These are phyloP conservation scores for Cheilosia vulpina DNA, from an alignment of 2,888 invertebrate genomes.

Conservation along the genomic window DNA sequence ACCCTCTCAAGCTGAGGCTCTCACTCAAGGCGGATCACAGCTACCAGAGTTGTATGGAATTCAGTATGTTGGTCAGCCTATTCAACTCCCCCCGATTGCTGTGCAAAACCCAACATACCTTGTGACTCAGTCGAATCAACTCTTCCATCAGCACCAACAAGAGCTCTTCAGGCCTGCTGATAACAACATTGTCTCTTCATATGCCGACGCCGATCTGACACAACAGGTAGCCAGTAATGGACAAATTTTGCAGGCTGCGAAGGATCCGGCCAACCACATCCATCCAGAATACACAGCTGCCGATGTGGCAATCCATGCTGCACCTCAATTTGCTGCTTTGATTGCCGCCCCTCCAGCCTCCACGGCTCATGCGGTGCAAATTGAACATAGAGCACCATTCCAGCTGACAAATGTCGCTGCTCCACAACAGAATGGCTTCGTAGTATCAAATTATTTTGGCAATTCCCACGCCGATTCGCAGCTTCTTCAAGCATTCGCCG, in stretches of 20 bases:
- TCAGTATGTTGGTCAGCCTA: conserved; percentile 83
- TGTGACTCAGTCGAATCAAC: conserved; percentile 83
- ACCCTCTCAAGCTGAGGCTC: conserved; percentile 80
- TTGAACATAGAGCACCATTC: conserved; percentile 78
- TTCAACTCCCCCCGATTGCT: conserved; percentile 79
- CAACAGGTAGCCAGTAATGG: conserved; percentile 83
- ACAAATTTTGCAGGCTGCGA: conserved; percentile 82
- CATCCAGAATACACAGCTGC: conserved; percentile 79
- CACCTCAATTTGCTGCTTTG: conserved; percentile 81
- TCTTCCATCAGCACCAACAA: conserved; percentile 82
- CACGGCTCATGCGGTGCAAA: conserved; percentile 76
- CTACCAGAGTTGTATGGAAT: conserved; percentile 84
- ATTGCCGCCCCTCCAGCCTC: conserved; percentile 80
- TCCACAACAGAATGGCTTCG: conserved; percentile 80
- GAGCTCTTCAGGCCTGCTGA: conserved; percentile 85
- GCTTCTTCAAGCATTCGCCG: conserved; percentile 80
- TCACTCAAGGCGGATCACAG: conserved; percentile 79
- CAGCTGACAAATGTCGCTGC: conserved; percentile 79
- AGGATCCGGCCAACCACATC: conserved; percentile 80
- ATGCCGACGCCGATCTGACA: conserved; percentile 81
- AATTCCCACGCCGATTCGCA: conserved; percentile 80
- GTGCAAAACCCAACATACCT: conserved; percentile 83
- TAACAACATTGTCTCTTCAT: conserved; percentile 81
- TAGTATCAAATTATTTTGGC: conserved; percentile 82
- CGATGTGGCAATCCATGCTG: conserved; percentile 62